phyloP scores from a whole-genome alignment of 1,140 invertebrate species.

The Hirudo medicinalis region DNA sequence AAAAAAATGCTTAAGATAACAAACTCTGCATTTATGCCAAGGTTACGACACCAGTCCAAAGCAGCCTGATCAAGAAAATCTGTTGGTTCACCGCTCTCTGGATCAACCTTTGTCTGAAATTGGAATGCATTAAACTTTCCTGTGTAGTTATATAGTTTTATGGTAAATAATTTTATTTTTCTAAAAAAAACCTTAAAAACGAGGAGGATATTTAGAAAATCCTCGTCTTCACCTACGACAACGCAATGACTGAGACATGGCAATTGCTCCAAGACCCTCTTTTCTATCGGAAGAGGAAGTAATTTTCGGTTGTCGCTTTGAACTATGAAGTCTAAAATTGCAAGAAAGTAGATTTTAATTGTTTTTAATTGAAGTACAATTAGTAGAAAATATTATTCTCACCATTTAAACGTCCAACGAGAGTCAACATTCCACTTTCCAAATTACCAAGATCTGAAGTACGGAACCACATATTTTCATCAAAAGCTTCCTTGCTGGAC shows the following conservation, averaged over 20 bases:
- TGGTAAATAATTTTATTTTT: too few species aligned
- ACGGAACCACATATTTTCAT: constrained; percentile 62
- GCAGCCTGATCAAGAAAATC: constrained; percentile 54
- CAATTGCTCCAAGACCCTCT: constrained; percentile 59
- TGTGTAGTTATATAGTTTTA: too few species aligned
- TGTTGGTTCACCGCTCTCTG: constrained; percentile 54
- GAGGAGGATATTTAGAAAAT: constrained; percentile 68
- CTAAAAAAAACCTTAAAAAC: constrained; percentile 57
- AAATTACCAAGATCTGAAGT: constrained; percentile 66
- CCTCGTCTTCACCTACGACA: constrained; percentile 69
- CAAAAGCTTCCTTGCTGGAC: constrained; percentile 60
- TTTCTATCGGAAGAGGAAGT: constrained; percentile 72
- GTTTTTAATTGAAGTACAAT: too few species aligned
- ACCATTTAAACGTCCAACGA: constrained; percentile 68
- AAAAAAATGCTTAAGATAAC: too few species aligned
- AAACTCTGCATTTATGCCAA: constrained; percentile 47
- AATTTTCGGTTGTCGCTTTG: constrained; percentile 86
- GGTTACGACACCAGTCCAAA: constrained; percentile 54
- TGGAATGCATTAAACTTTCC: background rate
- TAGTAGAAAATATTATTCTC: background rate
- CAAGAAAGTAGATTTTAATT: too few species aligned
- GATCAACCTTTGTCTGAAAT: constrained; percentile 53
- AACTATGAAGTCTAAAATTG: constrained; percentile 58
- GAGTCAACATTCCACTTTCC: constrained; percentile 56
- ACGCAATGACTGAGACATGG: constrained; percentile 63